Base-by-base conservation (phyloP, 2,113 vertebrate genomes). In the Clarias macrocephalus region DNA sequence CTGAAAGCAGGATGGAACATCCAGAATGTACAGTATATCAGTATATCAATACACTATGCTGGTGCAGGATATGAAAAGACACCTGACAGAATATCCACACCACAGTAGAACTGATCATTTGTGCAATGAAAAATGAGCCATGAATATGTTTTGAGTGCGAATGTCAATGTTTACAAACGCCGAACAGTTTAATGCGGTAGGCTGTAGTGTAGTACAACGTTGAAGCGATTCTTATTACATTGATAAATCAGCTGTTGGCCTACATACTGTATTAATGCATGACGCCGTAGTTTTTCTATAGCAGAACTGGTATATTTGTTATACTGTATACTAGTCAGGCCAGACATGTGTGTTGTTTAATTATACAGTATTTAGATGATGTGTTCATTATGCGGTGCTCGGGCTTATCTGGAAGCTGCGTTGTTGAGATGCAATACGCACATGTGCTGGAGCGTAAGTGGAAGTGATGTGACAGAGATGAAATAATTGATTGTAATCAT, bases 321-420 rank as follows among this genome's bases (percentile, higher is more conserved):
- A 82, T 82, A 37, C 33, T 3, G 33, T 37, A 66, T 66, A 16
- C 25, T 48, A 48, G 48, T 48, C 48, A 48, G 48, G 48, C 12
- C 37, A 48, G 62, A 6, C 59, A 19, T 33, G 10, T 33, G 28
- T 11, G 18, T 60, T n/a, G 48, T 7, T 60, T 80, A 9, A 59
- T 80, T 37, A 33, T 80, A 33, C 23, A 16, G 13, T 65, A 37
- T 80, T 59, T 28, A 80, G 57, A 30, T 28, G 30, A 11, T 23
- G 6, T 25, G 37, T 60, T 62, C 19, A 23, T 65, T n/a, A 65
- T 82, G 60, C 13, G 25, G 2, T 25, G 60, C 63, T 68, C 19
- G 15, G 11, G 30, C 42, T 66, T 65, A 48, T 82, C n/a, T 82
- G 37, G 25, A 48, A 65, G 62, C 80, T 82, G 62, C 81, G 66